Evolutionary conservation across 2,888 invertebrate genomes (phyloP), one percentile per base, ranked within the genome.

Genomic region (Lasius fuliginosus): DNA sequence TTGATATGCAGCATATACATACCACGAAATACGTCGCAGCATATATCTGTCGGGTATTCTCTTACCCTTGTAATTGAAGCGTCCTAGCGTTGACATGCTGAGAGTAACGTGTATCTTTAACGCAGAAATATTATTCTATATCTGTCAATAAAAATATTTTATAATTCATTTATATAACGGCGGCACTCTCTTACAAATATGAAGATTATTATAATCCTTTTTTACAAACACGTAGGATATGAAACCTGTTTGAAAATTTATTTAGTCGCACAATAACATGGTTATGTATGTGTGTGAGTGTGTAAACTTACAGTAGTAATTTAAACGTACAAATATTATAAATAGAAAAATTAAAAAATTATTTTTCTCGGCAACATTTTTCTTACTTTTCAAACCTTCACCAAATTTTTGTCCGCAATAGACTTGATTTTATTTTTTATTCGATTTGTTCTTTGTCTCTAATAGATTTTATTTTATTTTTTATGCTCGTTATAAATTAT

Each of bases 1-100:
- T 49, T 79, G 73, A 79, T 79, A 71, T 71, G 73, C 73, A 60
- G 73, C 73, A 79, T 60, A 73, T 79, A 60, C 60, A 79, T 60
- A 36, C 79, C 73, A 46, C 46, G 46, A 79, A 73, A 46, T 79
- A 58, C 60, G 27, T 36, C 60, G 36, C 73, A 71, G 23, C 71
- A 18, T 36, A 60, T 60, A 62, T 73, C 73, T 36, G 46, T 42
- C 33, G 12, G 46, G 9, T 46, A 40, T 42, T 71, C 79, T 71
- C 79, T 79, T 69, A 36, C 33, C 58, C 71, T 53, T 73, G 73
- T 79, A 79, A 79, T 79, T 79, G 79, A 71, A 60, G 60, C 30
- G 36, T 79, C 53, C 36, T 23, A 27, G 23, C 46, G 33, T 12
- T 49, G 58, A 73, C 73, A 33, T 12, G n/a, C 18, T 46, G 46